These are phyloP conservation scores for Conops quadrifasciatus DNA, from an alignment of 2,888 invertebrate genomes.

Conservation along the genomic window DNA sequence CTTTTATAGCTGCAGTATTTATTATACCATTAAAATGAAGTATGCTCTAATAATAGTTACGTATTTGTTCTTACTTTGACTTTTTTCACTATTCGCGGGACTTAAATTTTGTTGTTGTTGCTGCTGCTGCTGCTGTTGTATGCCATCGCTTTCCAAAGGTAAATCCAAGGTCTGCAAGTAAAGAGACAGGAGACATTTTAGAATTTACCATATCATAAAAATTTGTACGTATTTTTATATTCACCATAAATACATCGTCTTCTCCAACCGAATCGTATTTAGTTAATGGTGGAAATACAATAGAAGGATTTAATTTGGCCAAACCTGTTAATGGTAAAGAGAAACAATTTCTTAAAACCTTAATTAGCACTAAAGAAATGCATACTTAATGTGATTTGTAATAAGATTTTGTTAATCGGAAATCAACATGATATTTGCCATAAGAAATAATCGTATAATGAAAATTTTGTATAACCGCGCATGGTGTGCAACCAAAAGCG, in stretches of 20 bases:
- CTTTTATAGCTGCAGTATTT: too few relatives aligned
- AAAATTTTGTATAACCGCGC: too few relatives aligned
- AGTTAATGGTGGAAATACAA: constrained; percentile 62
- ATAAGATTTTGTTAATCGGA: too few relatives aligned
- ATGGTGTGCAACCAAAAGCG: too few relatives aligned
- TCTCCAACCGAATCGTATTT: constrained; percentile 80
- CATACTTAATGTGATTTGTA: too few relatives aligned
- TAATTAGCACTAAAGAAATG: too few relatives aligned
- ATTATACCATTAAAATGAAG: too few relatives aligned
- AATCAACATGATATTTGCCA: too few relatives aligned
- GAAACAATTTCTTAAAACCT: too few relatives aligned
- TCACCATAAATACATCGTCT: constrained; percentile 95
- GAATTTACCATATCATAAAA: not conserved
- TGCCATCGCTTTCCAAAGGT: constrained; percentile 78
- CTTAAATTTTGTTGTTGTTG: constrained; percentile 69
- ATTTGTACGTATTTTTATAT: constrained; percentile 53
- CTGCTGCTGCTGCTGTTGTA: constrained; percentile 51
- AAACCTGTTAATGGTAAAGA: constrained; percentile 70
- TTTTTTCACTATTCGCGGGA: constrained; percentile 70
- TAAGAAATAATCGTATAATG: too few relatives aligned
- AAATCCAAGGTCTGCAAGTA: constrained; percentile 82
- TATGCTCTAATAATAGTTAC: too few relatives aligned
- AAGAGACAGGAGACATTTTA: constrained; percentile 28
- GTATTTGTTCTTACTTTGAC: constrained; percentile 65
- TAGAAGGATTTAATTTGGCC: constrained; percentile 76